Conservation (phyloP, 1,140 invertebrate genomes). For the Diabrotica virgifera region DNA sequence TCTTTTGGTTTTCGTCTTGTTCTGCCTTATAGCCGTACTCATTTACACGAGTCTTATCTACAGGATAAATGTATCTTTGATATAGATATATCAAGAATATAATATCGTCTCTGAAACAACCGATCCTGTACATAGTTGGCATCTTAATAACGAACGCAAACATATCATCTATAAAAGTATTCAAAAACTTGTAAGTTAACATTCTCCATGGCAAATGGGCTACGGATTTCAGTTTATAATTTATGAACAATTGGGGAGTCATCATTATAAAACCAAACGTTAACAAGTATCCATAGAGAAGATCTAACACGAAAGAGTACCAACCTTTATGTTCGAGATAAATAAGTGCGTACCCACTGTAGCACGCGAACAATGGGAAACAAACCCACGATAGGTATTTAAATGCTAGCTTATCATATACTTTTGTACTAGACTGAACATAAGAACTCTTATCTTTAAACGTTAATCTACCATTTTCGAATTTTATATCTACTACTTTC, state of each 20-base stretch:
- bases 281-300: constrained; percentile 97
- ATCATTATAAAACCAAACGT: constrained; percentile 99
- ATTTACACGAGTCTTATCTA: constrained; percentile 90
- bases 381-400: constrained; percentile 94
- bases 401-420: constrained; percentile 96
- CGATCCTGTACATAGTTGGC: constrained; percentile 94
- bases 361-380: constrained; percentile 89
- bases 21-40: constrained; percentile 92
- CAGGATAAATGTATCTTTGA: constrained; percentile 97
- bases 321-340: constrained; percentile 98
- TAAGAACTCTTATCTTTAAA: constrained; percentile 96
- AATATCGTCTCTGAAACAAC: constrained; percentile 97
- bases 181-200: constrained; percentile 99
- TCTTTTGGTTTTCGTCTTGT: constrained; percentile 27
- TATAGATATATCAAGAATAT: constrained; percentile 99
- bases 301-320: constrained; percentile 79
- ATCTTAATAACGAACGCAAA: constrained; percentile 99
- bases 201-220: constrained; percentile 99
- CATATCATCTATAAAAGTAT: constrained; percentile 99
- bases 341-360: constrained; percentile 93
- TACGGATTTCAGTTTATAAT: constrained; percentile 98
- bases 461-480: constrained; percentile 73
- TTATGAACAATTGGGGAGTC: constrained; percentile 99
- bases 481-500: constrained; percentile 86
- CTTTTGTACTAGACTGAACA: constrained; percentile 89